Percentiles rank a stretch among this genome's conserved stretches.
These are phyloP conservation scores for Phania funesta DNA, from an alignment of 2,888 invertebrate species.

Conservation along the genomic window DNA sequence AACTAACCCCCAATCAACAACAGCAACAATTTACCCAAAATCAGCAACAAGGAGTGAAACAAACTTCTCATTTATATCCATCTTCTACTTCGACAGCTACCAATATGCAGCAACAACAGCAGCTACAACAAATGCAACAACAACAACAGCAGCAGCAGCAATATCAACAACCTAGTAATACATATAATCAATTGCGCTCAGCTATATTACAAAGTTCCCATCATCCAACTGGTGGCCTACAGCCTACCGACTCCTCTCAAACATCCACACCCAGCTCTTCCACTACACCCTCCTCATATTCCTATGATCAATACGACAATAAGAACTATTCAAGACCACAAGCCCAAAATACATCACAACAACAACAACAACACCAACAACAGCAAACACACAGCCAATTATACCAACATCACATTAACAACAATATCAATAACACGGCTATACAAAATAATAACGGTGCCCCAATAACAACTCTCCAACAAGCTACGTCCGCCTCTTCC, in stretches of 20 bases:
- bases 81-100: conserved; percentile 68
- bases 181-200: conserved; percentile 78
- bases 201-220: conserved; percentile 79
- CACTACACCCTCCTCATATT: conserved; percentile 55
- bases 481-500: conserved; percentile 34
- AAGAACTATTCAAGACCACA: conserved; percentile 55
- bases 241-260: conserved; percentile 59
- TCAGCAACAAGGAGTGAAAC: conserved; percentile 75
- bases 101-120: conserved; percentile 70
- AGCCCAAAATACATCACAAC: conserved; percentile 68
- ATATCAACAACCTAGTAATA: conserved; percentile 73
- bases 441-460: conserved; percentile 70
- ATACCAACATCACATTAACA: conserved; percentile 67
- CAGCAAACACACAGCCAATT: conserved; percentile 68
- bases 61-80: conserved; percentile 80
- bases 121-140: conserved; percentile 68
- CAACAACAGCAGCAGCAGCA: conserved; percentile 74
- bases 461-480: conserved; percentile 51
- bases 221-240: conserved; percentile 77
- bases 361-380: conserved; percentile 58
- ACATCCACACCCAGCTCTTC: conserved; percentile 64
- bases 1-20: conserved; percentile 68
- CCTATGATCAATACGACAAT: conserved; percentile 76
- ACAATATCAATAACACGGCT: conserved; percentile 42
- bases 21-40: conserved; percentile 67